Base-by-base conservation (phyloP, 2,888 invertebrate genomes). In the Pyrgus malvae region DNA sequence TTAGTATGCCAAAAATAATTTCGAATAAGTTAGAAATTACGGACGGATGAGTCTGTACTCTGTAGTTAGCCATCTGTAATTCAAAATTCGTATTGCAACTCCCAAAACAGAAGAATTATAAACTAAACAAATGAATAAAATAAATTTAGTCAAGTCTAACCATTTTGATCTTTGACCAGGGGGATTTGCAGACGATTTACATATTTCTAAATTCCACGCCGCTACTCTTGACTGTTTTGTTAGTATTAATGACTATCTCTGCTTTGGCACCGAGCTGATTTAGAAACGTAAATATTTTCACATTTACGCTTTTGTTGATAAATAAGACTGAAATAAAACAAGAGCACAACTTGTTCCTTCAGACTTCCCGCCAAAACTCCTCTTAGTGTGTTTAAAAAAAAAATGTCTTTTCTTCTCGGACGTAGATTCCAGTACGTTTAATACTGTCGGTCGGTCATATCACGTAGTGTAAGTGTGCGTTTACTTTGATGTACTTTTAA, bases 191-290 rank as follows among this genome's bases (percentile, higher is more conserved):
- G 61, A 41, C 55, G 57, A 76, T 79, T 79, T 73, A 65, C 80
- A 79, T 79, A 78, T 73, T 76, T 76, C 78, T 78, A 74, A 77
- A 79, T 72, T 70, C 65, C 58, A 55, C 57, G 62, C 61, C 59
- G 66, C 62, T 56, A 65, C 63, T 35, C 61, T 44, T 57, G 63
- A 63, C 64, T 76, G 74, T 74, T 74, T 66, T 68, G 59, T 65
- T 66, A 58, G 67, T 60, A 50, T 53, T 56, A 61, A 48, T 42
- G 9, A 48, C 46, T 67, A 72, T 67, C 67, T 38, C 54, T 59
- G 65, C 61, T 65, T 16, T 61, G 58, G 50, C 68, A 68, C 46
- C 29, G 49, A 35, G 4, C 49, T 56, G 61, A 61, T 64, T 62
- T 57, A 23, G 29, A 33, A 41, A 31, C 2, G 44, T 37, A 37